Evolutionary conservation across 2,888 invertebrate species (phyloP).

Genomic region (Netelia inedita): DNA sequence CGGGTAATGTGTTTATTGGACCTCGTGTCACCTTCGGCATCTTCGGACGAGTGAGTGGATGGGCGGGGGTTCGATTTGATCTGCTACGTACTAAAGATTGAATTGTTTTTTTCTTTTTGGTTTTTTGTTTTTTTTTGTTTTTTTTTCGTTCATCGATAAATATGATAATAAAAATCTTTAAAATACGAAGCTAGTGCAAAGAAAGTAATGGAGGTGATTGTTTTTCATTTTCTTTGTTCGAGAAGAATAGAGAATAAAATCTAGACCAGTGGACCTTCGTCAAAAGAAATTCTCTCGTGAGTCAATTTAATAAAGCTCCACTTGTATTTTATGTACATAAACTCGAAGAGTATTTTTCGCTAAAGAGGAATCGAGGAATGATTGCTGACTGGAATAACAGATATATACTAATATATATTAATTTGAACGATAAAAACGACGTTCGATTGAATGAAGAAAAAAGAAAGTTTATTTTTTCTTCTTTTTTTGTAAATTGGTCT

Average conservation of each 20-base stretch:
- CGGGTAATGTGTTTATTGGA: conserved; percentile 62
- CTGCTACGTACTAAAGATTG: conserved; percentile 24
- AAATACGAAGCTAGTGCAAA: conserved; percentile 44
- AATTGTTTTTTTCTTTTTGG: conserved; percentile 12
- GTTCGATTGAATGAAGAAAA: conserved; percentile 48
- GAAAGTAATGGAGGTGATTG: conserved; percentile 24
- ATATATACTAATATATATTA: neutral
- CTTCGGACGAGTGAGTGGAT: conserved; percentile 7
- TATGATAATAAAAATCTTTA: conserved; percentile 30
- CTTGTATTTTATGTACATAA: conserved; percentile 59
- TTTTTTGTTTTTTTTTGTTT: neutral
- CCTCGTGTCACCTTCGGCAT: conserved; percentile 53
- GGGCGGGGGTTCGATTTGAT: conserved; percentile 40
- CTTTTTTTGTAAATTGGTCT: conserved; percentile 78
- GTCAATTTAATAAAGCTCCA: conserved; percentile 41
- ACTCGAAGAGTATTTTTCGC: conserved; percentile 53
- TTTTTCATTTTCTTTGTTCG: neutral
- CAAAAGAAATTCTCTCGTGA: conserved; percentile 26
- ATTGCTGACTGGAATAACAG: conserved; percentile 2
- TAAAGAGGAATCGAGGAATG: neutral
- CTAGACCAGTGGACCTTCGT: conserved; percentile 2
- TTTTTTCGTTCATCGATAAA: conserved; percentile 16
- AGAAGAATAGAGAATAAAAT: neutral
- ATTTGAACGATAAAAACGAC: conserved; percentile 11
- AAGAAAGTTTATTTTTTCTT: conserved; percentile 14